Conservation (phyloP, 2,797 vertebrate genomes). For the Pteronotus mesoamericanus region DNA sequence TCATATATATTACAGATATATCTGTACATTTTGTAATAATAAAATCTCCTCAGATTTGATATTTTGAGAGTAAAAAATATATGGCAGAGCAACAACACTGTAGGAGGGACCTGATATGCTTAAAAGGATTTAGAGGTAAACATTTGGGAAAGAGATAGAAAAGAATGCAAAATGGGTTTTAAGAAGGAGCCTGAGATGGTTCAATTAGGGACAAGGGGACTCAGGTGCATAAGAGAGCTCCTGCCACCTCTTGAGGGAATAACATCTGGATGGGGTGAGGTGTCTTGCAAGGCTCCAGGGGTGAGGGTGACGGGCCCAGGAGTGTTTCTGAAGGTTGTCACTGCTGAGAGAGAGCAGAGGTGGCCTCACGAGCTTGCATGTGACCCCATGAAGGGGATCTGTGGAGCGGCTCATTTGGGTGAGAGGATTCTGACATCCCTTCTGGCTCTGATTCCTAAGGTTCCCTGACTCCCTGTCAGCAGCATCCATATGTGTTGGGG, state of each 20-base stretch:
- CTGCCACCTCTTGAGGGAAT: not conserved
- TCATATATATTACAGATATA: not conserved
- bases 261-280: not conserved
- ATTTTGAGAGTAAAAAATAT: not conserved
- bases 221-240: not conserved
- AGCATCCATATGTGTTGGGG: not conserved
- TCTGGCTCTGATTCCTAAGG: not conserved
- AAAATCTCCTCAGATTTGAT: not conserved
- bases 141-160: not conserved
- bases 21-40: not conserved
- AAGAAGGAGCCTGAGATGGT: not conserved
- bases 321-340: not conserved
- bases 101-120: not conserved
- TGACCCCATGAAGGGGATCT: not conserved
- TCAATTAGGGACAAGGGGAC: not conserved
- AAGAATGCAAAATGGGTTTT: not conserved
- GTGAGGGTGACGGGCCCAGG: not conserved
- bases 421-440: not conserved
- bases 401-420: not conserved
- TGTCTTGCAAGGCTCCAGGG: not conserved
- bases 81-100: not conserved
- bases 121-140: not conserved
- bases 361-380: not conserved
- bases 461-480: not conserved
- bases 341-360: not conserved